Percentiles rank a stretch among this genome's conserved stretches.
phyloP scores from a whole-genome alignment of 1,140 invertebrate genomes.

The Euschistus heros region DNA sequence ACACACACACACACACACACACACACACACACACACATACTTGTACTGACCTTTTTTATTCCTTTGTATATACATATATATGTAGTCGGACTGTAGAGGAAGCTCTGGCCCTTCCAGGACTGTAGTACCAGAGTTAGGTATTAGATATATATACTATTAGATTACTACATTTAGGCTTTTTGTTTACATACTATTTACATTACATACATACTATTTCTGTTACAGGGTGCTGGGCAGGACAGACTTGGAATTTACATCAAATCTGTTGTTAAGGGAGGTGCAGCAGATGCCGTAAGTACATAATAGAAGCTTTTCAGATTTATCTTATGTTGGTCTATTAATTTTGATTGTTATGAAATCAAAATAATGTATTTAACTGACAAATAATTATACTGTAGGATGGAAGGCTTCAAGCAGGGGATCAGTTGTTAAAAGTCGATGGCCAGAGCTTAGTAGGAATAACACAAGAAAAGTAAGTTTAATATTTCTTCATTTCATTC shows the following conservation, averaged over 20 bases:
- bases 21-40: no score
- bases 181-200: no score
- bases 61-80: no score
- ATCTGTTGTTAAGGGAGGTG: slow-evolving; percentile 90
- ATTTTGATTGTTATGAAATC: no score
- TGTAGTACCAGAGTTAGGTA: no score
- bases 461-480: slow-evolving; percentile 76
- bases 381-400: slow-evolving; percentile 43
- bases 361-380: no score
- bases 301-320: not conserved
- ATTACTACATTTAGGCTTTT: no score
- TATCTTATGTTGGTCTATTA: not conserved
- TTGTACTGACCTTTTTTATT: no score
- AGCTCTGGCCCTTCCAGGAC: no score
- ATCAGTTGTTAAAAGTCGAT: slow-evolving; percentile 94
- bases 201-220: slow-evolving; percentile 34
- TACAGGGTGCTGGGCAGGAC: slow-evolving; percentile 76
- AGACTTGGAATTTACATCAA: slow-evolving; percentile 95
- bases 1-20: no score
- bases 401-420: slow-evolving; percentile 86
- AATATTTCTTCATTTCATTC: not conserved
- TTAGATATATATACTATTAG: no score
- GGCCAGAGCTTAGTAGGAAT: slow-evolving; percentile 93
- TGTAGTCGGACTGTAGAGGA: no score
- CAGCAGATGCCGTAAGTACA: slow-evolving; percentile 72